These are phyloP conservation scores for Apteryx mantelli DNA, from an alignment of 2,113 vertebrate genomes.

Conservation along the genomic window DNA sequence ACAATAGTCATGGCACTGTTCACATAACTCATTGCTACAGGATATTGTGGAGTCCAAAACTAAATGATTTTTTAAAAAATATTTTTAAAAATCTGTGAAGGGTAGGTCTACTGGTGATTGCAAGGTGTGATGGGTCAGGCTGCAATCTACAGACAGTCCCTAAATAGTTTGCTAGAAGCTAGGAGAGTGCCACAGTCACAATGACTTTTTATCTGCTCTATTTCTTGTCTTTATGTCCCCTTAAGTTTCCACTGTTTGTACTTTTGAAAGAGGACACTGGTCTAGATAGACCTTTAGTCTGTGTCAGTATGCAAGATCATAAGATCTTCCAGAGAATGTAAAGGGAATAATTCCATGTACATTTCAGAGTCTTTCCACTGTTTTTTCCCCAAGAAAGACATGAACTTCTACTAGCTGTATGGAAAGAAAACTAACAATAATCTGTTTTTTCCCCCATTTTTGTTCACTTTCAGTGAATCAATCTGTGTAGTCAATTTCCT, in stretches of 20 bases:
- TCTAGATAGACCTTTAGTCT: rapidly evolving
- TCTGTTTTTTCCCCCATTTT: not conserved
- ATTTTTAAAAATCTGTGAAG: not conserved
- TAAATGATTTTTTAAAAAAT: not conserved
- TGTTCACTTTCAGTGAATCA: not conserved
- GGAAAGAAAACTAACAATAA: not conserved
- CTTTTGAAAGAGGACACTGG: not conserved
- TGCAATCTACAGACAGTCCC: not conserved
- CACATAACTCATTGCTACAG: not conserved
- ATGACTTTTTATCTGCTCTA: not conserved
- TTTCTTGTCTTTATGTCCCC: not conserved
- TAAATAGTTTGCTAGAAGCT: not conserved
- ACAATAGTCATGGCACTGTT: not conserved
- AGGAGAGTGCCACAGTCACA: not conserved
- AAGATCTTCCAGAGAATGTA: not conserved
- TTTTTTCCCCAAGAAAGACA: not conserved
- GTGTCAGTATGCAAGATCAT: not conserved
- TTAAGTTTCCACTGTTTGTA: not conserved
- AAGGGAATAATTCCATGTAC: not conserved
- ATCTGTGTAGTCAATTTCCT: not conserved
- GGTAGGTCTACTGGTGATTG: not conserved
- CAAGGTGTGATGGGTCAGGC: not conserved
- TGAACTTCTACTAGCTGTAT: not conserved
- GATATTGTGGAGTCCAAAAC: not conserved
- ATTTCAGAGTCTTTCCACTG: not conserved